Base-by-base conservation (phyloP, 2,113 vertebrate genomes). In the Dasyurus viverrinus region DNA sequence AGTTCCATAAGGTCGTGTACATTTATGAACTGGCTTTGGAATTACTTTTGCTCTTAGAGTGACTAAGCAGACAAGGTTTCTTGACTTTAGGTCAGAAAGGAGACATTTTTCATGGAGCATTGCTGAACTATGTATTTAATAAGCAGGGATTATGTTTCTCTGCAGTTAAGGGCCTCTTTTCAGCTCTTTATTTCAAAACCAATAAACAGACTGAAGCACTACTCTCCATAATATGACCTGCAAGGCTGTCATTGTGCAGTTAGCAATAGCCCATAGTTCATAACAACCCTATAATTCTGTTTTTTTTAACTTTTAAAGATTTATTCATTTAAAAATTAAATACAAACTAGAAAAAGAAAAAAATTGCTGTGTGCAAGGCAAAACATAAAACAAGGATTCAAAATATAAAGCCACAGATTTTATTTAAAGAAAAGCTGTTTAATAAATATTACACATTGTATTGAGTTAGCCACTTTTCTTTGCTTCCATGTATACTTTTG, bases 31-130 rank as follows among this genome's bases (percentile, higher is more conserved):
- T 89, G 92, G 90, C 53, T 48, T 16, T 57, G 11, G 84, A 90
- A 50, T 90, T 95, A 23, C 90, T 92, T 95, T 96, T 95, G 84
- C 2, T 89, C 7, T 96, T 93, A 36, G 47, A 97, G 57, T 92
- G 68, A 1, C 57, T 11, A 36, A 92, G 50, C 23, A 94, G 76
- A 90, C 16, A 55, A 53, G 23, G 22, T 92, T 19, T 89, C 3
- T 90, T 27, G 26, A 91, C 92, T 27, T 25, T 27, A 95, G 89
- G 89, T 92, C 94, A 53, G 10, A 30, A 84, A 52, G 47, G 76
- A 76, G 22, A 11, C 68, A 53, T 92, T 36, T 94, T 76, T 95
- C 92, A 22, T 90, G 68, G 50, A 93, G 12, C 36, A 55, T 42
- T 90, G 68, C n/a, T 30, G 47, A 91, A 94, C 4, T 30, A 55